phyloP scores from a whole-genome alignment of 2,888 invertebrate species.

The Dynastes hyllus region DNA sequence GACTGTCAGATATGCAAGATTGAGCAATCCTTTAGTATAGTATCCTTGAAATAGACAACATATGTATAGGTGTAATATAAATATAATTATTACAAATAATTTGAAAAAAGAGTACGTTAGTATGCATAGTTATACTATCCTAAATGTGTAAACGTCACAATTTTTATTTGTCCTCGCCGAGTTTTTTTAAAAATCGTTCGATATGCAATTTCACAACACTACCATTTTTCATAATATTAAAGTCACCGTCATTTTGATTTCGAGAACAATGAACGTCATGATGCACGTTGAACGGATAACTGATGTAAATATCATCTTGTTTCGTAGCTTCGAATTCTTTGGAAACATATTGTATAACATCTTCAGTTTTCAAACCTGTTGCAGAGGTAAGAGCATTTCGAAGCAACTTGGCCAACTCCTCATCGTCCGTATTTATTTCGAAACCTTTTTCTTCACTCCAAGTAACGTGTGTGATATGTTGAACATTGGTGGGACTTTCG shows the following conservation, averaged over 20 bases:
- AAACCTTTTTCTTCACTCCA: conserved; percentile 42
- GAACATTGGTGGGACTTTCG: conserved; percentile 40
- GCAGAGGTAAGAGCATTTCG: neutral
- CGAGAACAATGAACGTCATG: conserved; percentile 33
- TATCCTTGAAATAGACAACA: too few relatives aligned
- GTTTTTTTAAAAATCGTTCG: conserved; percentile 35
- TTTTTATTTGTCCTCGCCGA: conserved; percentile 19
- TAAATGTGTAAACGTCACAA: neutral
- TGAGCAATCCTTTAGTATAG: too few relatives aligned
- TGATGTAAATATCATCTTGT: conserved; percentile 32
- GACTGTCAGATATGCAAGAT: too few relatives aligned
- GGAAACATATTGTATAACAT: conserved; percentile 35
- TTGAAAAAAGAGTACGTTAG: too few relatives aligned
- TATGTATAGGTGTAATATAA: too few relatives aligned
- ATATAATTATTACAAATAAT: too few relatives aligned
- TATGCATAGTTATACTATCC: too few relatives aligned
- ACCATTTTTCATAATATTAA: conserved; percentile 33
- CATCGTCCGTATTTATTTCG: conserved; percentile 46
- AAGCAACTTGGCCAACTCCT: conserved; percentile 32
- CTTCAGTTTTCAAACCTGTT: conserved; percentile 20
- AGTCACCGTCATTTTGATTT: conserved; percentile 12
- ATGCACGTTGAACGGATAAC: conserved; percentile 36
- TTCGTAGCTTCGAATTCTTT: conserved; percentile 30
- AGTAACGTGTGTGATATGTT: conserved; percentile 45
- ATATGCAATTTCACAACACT: conserved; percentile 29